Evolutionary conservation across 2,888 invertebrate species (phyloP), one percentile per base, ranked within the genome.

Genomic region (Taenaris catops): DNA sequence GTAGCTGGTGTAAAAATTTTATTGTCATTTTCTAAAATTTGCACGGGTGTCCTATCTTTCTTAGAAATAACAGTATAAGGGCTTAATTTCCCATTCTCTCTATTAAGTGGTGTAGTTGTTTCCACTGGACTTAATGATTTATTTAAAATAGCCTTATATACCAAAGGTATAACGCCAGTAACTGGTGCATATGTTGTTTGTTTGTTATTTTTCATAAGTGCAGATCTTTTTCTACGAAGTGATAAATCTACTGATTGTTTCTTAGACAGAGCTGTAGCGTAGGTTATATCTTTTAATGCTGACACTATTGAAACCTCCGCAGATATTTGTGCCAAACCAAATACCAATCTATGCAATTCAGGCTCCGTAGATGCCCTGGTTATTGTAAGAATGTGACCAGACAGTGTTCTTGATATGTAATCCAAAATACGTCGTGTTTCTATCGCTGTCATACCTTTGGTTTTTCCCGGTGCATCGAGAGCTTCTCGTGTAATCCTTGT

Each of bases 241-340:
- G 72, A 65, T 43, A 84, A 63, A 57, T 86, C 86, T 19, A 81
- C 65, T 1, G 81, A 80, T 49, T 84, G 84, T 41, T 79, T 84
- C 44, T 79, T 86, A 14, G 83, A 83, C 23, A 86, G 49, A 1
- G 80, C 71, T 25, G 69, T 53, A 5, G 84, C 65, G 42, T 83
- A 86, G 3, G 84, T 86, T 3, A 72, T 76, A 44, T 86, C 86
- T 55, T 83, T 84, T 34, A 86, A 55, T 9, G 84, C 83, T 10
- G 86, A 74, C 1, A 86, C 72, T 39, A 86, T 84, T 0, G 86
- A 81, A 4, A 81, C 66, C 55, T 86, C 86, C 23, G 86, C 81
- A 23, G 86, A 74, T 41, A 86, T 81, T 65, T 83, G 84, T n/a
- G 78, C 72, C 46, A 86, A 55, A 3, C 86, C 86, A 44, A 83